phyloP scores from a whole-genome alignment of 2,888 invertebrate species.

The Mythimna ferrago region DNA sequence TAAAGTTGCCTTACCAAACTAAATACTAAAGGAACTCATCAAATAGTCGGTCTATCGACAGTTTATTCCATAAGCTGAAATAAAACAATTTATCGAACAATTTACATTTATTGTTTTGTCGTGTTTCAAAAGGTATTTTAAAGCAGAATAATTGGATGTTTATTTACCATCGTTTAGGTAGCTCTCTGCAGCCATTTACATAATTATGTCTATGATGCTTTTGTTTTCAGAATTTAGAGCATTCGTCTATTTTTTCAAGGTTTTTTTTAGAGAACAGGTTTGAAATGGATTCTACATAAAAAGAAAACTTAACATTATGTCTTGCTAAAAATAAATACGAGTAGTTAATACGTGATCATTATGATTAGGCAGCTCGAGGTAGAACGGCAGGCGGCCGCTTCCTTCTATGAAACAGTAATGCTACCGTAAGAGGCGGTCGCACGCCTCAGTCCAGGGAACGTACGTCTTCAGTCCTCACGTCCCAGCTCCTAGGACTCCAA shows the following conservation, averaged over 20 bases:
- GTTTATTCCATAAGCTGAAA: not conserved
- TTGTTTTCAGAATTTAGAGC: not conserved
- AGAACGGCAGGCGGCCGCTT: too few species aligned
- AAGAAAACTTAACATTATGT: too few species aligned
- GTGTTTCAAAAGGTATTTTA: constrained; percentile 32
- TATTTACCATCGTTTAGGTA: constrained; percentile 17
- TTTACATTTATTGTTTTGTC: constrained; percentile 41
- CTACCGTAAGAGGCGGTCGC: too few species aligned
- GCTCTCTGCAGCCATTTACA: constrained; percentile 42
- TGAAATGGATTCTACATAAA: too few species aligned
- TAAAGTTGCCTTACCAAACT: not conserved
- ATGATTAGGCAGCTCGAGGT: too few species aligned
- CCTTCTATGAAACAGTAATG: too few species aligned
- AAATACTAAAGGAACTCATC: not conserved
- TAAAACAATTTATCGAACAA: constrained; percentile 25
- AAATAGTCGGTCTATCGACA: not conserved
- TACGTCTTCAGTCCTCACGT: too few species aligned
- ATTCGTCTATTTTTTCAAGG: not conserved
- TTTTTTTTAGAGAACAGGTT: not conserved
- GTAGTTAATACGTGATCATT: too few species aligned
- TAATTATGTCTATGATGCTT: constrained; percentile 23
- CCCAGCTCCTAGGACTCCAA: too few species aligned
- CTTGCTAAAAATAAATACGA: too few species aligned
- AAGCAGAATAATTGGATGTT: constrained; percentile 18
- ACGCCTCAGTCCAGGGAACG: too few species aligned